phyloP scores from a whole-genome alignment of 2,797 vertebrate species.

The Micromesistius poutassou region DNA sequence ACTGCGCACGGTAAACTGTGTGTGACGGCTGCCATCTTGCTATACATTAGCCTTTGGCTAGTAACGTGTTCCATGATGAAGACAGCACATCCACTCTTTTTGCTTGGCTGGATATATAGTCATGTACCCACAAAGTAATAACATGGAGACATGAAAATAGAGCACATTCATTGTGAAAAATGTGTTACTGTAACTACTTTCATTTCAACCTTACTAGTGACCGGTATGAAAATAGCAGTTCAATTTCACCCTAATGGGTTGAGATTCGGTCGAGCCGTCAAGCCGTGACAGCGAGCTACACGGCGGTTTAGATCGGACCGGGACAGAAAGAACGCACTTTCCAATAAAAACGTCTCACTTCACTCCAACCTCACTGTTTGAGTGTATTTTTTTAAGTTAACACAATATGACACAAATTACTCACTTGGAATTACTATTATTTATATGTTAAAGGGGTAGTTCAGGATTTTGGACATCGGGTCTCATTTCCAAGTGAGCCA shows the following conservation, averaged over 20 bases:
- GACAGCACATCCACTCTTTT: constrained; percentile 24
- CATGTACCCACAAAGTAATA: neutral
- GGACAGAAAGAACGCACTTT: constrained; percentile 27
- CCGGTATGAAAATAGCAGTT: neutral
- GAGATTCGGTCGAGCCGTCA: constrained; percentile 25
- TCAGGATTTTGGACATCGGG: too few species aligned
- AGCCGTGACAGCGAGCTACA: constrained; percentile 49
- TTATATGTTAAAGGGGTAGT: neutral
- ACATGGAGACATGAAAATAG: neutral
- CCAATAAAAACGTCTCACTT: neutral
- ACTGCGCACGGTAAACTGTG: constrained; percentile 53
- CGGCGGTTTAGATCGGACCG: constrained; percentile 36
- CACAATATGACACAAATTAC: neutral
- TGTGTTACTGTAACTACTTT: neutral
- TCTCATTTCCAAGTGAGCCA: too few species aligned
- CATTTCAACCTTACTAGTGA: neutral
- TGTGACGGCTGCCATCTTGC: constrained; percentile 45
- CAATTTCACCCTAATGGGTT: neutral
- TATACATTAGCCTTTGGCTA: constrained; percentile 53
- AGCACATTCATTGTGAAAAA: neutral
- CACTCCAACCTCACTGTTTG: neutral
- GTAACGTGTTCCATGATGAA: constrained; percentile 34
- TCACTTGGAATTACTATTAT: neutral
- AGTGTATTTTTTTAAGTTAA: neutral
- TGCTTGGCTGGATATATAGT: neutral